Evolutionary conservation across 2,888 invertebrate species (phyloP).

Genomic region (Cerastoderma edule): DNA sequence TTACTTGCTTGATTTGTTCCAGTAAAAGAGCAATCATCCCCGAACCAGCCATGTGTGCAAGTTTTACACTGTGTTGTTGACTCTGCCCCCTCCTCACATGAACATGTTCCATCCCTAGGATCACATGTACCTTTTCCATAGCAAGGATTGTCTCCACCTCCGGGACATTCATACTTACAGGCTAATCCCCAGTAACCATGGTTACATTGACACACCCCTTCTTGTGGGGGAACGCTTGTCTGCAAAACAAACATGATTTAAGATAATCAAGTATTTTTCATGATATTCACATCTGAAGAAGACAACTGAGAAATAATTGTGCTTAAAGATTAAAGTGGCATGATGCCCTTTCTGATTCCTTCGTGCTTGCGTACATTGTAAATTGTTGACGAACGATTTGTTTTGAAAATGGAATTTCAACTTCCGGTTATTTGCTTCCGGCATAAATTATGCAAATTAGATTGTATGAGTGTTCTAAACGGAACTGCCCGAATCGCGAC

Average conservation of each 20-base stretch:
- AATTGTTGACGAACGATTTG: no score
- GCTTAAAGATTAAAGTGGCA: no score
- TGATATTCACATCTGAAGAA: no score
- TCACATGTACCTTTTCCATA: constrained; percentile 68
- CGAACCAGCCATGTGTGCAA: constrained; percentile 65
- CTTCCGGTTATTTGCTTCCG: no score
- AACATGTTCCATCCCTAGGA: constrained; percentile 60
- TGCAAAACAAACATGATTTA: constrained; percentile 15
- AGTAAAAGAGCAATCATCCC: constrained; percentile 67
- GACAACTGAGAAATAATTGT: no score
- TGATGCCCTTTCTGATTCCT: no score
- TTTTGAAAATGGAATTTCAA: no score
- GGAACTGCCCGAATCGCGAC: no score
- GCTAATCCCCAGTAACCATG: constrained; percentile 67
- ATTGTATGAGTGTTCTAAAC: no score
- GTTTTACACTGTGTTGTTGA: constrained; percentile 53
- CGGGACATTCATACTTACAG: constrained; percentile 66
- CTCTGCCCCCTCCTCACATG: constrained; percentile 59
- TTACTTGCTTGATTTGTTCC: constrained; percentile 39
- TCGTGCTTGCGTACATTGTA: no score
- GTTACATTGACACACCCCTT: constrained; percentile 61
- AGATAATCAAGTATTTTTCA: no score
- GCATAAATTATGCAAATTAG: no score
- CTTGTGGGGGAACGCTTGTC: constrained; percentile 21
- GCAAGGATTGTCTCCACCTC: constrained; percentile 66